Conservation (phyloP, 2,113 vertebrate genomes). For the Callochromis pleurospilus region DNA sequence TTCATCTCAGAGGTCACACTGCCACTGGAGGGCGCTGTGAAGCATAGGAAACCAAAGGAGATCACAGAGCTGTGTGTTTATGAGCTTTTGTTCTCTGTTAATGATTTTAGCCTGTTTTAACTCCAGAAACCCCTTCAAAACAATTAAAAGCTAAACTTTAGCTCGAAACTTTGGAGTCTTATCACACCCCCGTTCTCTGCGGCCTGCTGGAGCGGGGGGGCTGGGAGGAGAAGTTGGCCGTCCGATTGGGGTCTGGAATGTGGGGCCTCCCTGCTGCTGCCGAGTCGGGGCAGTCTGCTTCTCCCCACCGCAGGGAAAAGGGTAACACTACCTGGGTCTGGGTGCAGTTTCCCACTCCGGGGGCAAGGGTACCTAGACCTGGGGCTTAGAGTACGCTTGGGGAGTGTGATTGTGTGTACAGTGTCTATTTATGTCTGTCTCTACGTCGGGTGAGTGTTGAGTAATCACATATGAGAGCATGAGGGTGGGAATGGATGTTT, state of each 20-base stretch:
- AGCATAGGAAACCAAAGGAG: not conserved
- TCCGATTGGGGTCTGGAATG: not conserved
- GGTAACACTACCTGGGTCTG: rapidly evolving
- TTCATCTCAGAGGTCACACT: slow-evolving; percentile 71
- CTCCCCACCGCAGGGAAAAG: rapidly evolving
- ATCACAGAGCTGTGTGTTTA: not conserved
- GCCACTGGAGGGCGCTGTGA: slow-evolving; percentile 73
- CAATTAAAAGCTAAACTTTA: not conserved
- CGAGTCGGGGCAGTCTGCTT: rapidly evolving
- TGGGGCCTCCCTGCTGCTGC: not conserved
- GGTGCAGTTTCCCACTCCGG: rapidly evolving
- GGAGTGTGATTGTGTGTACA: not conserved
- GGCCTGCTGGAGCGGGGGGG: not conserved
- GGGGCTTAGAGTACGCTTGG: rapidly evolving
- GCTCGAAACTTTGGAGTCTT: not conserved
- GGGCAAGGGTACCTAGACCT: not conserved
- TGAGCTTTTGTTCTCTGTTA: not conserved
- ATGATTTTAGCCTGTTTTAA: not conserved
- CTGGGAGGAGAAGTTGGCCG: rapidly evolving
- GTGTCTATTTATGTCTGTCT: rapidly evolving
- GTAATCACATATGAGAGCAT: rapidly evolving
- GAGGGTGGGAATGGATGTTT: rapidly evolving
- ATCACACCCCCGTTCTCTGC: rapidly evolving
- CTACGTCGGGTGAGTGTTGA: rapidly evolving
- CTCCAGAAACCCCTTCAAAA: not conserved